Percentiles rank a stretch among this genome's conserved stretches.
Evolutionary conservation across 2,888 invertebrate genomes (phyloP).

Genomic region (Disparrhopalites patrizii): DNA sequence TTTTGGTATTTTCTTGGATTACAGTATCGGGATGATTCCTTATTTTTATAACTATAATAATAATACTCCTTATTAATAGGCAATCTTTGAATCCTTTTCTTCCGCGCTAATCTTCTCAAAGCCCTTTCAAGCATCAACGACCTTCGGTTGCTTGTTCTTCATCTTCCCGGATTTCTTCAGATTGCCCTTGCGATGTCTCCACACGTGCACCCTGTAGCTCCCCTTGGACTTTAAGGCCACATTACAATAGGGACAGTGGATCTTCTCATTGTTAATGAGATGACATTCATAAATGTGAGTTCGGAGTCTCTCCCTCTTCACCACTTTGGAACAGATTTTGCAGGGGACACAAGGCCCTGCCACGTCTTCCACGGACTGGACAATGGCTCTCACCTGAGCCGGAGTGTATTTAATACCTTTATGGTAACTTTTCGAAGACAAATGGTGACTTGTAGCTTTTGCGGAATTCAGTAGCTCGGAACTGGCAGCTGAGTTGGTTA

Average conservation of each 20-base stretch:
- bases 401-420: conserved; percentile 9
- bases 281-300: conserved; percentile 26
- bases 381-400: conserved; percentile 14
- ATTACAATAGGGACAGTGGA: conserved; percentile 14
- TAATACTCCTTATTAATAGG: too few relatives aligned
- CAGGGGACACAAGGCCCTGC: conserved; percentile 16
- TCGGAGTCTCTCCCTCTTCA: conserved; percentile 18
- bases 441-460: not conserved
- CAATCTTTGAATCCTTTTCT: too few relatives aligned
- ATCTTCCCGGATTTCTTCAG: conserved; percentile 11
- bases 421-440: not conserved
- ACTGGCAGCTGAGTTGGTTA: not conserved
- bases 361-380: conserved; percentile 13
- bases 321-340: conserved; percentile 16
- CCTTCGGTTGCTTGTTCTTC: too few relatives aligned
- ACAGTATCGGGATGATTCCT: too few relatives aligned
- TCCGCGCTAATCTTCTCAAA: too few relatives aligned
- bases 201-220: conserved; percentile 24
- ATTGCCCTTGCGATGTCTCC: conserved; percentile 23
- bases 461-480: not conserved
- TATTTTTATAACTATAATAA: too few relatives aligned
- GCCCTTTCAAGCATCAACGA: too few relatives aligned
- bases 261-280: conserved; percentile 17
- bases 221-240: conserved; percentile 20
- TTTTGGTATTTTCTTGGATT: too few relatives aligned